These are phyloP conservation scores for Gymnocypris eckloni DNA, from an alignment of 2,797 vertebrate genomes.

Conservation along the genomic window DNA sequence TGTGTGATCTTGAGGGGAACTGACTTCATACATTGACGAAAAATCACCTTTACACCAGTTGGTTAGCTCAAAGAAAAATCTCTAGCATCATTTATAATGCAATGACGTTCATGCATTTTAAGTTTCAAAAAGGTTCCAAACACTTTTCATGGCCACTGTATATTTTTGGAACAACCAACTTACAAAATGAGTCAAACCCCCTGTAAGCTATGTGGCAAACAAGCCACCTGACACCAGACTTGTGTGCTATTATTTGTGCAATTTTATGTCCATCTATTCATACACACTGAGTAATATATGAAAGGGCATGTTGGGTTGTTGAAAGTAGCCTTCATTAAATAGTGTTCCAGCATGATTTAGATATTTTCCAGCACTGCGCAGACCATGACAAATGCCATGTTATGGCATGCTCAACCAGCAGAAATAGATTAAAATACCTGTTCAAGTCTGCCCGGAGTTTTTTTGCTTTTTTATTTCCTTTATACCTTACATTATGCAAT, in stretches of 20 bases:
- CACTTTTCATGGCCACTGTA: conserved; percentile 24
- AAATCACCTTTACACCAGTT: conserved; percentile 5
- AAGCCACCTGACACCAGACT: conserved; percentile 58
- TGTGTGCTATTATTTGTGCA: conserved; percentile 63
- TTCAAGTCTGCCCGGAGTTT: conserved; percentile 48
- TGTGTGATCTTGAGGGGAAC: not conserved
- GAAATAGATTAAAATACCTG: conserved; percentile 54
- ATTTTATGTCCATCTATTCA: conserved; percentile 73
- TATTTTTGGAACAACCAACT: conserved; percentile 53
- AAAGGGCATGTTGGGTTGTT: conserved; percentile 64
- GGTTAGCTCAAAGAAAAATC: not conserved
- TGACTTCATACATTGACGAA: not conserved
- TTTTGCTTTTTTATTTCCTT: conserved; percentile 27
- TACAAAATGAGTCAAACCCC: conserved; percentile 63
- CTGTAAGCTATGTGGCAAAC: conserved; percentile 58
- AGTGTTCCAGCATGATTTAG: conserved; percentile 61
- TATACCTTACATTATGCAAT: conserved; percentile 41
- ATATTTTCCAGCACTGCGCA: conserved; percentile 59
- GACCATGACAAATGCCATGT: conserved; percentile 61
- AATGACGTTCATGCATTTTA: not conserved
- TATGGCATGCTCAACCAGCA: conserved; percentile 44
- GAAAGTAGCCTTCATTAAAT: conserved; percentile 56
- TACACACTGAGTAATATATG: conserved; percentile 77
- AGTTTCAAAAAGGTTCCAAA: not conserved
- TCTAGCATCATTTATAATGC: not conserved